These are phyloP conservation scores for Andrena camellia DNA, from an alignment of 2,888 invertebrate genomes.

Conservation along the genomic window DNA sequence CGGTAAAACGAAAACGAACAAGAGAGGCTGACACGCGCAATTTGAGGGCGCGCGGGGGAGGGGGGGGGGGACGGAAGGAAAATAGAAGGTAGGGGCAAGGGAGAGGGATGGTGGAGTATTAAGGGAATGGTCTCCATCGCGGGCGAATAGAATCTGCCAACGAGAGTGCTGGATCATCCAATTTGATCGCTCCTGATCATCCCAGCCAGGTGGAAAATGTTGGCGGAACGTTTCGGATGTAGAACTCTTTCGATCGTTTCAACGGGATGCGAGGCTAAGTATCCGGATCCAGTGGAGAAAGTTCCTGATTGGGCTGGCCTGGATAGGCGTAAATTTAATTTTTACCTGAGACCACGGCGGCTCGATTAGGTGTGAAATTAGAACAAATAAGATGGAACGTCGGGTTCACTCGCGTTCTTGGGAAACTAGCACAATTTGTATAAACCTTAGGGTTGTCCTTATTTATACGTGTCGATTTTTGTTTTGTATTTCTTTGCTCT, in stretches of 20 bases:
- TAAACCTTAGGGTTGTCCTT: too few species aligned
- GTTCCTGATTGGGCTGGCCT: conserved; percentile 32
- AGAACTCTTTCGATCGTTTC: conserved; percentile 37
- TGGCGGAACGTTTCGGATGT: conserved; percentile 41
- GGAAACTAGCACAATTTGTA: not conserved
- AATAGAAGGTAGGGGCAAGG: not conserved
- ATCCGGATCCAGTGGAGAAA: conserved; percentile 29
- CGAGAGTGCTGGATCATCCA: conserved; percentile 37
- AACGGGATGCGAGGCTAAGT: conserved; percentile 31
- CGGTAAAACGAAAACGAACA: conserved; percentile 50
- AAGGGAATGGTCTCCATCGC: conserved; percentile 52
- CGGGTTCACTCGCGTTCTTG: not conserved
- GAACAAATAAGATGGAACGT: conserved; percentile 29
- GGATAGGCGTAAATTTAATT: conserved; percentile 17
- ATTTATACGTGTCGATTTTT: too few species aligned
- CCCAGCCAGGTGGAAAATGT: conserved; percentile 7
- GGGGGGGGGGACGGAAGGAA: not conserved
- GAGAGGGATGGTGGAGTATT: conserved; percentile 19
- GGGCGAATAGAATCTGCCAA: conserved; percentile 34
- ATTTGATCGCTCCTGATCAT: conserved; percentile 41
- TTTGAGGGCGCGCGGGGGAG: not conserved
- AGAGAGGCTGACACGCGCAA: not conserved
- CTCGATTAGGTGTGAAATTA: conserved; percentile 47
- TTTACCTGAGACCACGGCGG: conserved; percentile 17
- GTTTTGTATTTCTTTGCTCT: too few species aligned